Conservation (phyloP, 2,113 vertebrate genomes). For the Dunckerocampus dactyliophorus region DNA sequence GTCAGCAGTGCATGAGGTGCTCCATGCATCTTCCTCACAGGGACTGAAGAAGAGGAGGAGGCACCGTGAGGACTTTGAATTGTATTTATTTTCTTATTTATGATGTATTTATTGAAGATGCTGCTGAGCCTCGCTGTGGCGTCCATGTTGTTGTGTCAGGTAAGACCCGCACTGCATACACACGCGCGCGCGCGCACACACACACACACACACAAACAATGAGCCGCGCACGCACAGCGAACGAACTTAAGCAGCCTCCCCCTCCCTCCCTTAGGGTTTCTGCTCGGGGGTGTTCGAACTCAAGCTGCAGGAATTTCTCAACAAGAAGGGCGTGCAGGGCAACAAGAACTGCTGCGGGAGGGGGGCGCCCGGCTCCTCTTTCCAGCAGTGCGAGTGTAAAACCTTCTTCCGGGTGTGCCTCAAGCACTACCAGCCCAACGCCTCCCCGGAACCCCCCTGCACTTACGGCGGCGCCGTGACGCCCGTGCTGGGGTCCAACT, state of each 20-base stretch:
- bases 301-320: slow-evolving; percentile 95
- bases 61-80: slow-evolving; percentile 46
- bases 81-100: slow-evolving; percentile 64
- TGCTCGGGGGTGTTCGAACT: slow-evolving; percentile 94
- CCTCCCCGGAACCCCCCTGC: slow-evolving; percentile 93
- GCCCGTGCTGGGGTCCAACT: slow-evolving; percentile 89
- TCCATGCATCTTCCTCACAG: slow-evolving; percentile 64
- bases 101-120: slow-evolving; percentile 79
- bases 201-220: background rate
- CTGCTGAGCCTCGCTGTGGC: slow-evolving; percentile 76
- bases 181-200: background rate
- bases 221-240: background rate
- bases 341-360: slow-evolving; percentile 88
- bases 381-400: slow-evolving; percentile 90
- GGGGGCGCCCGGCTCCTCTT: slow-evolving; percentile 67
- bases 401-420: slow-evolving; percentile 97
- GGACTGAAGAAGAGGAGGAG: slow-evolving; percentile 53
- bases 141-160: slow-evolving; percentile 83
- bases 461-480: slow-evolving; percentile 91
- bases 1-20: slow-evolving; percentile 51
- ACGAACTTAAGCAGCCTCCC: background rate
- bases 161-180: slow-evolving; percentile 50
- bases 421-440: slow-evolving; percentile 96
- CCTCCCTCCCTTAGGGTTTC: slow-evolving; percentile 71
- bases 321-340: slow-evolving; percentile 88